A percentile compares a stretch with the other conserved stretches of the same genome.
Conservation (phyloP, 2,888 invertebrate genomes). For the Stenichneumon culpator region DNA sequence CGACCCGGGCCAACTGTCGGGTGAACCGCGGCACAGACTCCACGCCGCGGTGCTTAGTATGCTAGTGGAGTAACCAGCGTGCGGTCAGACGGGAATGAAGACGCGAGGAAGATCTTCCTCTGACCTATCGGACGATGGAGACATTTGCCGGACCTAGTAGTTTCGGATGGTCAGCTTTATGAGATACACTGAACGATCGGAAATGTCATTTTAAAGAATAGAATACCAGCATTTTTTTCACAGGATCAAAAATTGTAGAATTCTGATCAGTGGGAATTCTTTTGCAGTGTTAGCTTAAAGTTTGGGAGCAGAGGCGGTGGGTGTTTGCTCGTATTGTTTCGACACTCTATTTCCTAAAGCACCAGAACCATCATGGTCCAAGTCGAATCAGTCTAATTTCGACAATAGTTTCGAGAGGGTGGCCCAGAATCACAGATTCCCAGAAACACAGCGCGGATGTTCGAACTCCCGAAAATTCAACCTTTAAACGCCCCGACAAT, state of each 20-base stretch:
- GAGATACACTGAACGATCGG: no score
- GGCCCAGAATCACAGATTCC: constrained; percentile 20
- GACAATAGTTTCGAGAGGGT: constrained; percentile 64
- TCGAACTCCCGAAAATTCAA: constrained; percentile 28
- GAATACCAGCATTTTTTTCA: background rate
- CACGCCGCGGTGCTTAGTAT: constrained; percentile 76
- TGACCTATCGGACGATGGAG: background rate
- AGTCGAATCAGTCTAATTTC: constrained; percentile 65
- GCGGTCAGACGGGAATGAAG: constrained; percentile 76
- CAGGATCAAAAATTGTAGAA: background rate
- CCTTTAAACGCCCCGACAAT: constrained; percentile 53
- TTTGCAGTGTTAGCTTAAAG: background rate
- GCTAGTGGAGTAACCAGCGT: constrained; percentile 77
- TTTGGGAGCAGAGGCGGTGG: background rate
- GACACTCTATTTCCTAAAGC: background rate
- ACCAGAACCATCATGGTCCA: background rate
- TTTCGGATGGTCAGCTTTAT: background rate
- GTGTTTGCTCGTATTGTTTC: background rate
- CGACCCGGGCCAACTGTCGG: constrained; percentile 74
- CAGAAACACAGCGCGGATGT: background rate
- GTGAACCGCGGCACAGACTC: constrained; percentile 73
- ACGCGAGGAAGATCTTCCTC: constrained; percentile 59
- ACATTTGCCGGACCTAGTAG: background rate
- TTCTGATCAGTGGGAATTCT: background rate
- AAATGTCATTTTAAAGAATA: no score